A percentile compares a stretch with the other conserved stretches of the same genome.
These are phyloP conservation scores for Cephus spinipes DNA, from an alignment of 2,888 invertebrate genomes.

Conservation along the genomic window DNA sequence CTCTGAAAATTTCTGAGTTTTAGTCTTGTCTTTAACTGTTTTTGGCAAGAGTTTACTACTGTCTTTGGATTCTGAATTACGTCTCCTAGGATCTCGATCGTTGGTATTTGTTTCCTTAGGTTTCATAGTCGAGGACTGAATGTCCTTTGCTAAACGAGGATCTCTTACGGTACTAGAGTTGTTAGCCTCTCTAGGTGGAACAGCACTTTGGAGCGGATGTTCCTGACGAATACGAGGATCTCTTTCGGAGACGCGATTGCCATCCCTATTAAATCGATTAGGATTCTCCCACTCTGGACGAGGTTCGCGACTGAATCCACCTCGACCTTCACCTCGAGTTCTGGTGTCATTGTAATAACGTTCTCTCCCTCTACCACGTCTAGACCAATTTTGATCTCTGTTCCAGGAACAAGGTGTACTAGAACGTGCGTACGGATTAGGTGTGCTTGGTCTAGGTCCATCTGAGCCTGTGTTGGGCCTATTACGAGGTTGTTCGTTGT, in stretches of 20 bases:
- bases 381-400: slow-evolving; percentile 28
- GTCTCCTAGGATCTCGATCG: slow-evolving; percentile 47
- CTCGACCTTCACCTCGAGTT: slow-evolving; percentile 30
- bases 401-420: slow-evolving; percentile 35
- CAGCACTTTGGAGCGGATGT: slow-evolving; percentile 22
- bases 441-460: slow-evolving; percentile 25
- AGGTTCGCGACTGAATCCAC: slow-evolving; percentile 38
- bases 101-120: slow-evolving; percentile 28
- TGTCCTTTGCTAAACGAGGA: slow-evolving; percentile 47
- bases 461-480: slow-evolving; percentile 42
- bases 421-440: slow-evolving; percentile 25
- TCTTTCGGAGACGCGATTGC: slow-evolving; percentile 35
- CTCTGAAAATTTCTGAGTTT: slow-evolving; percentile 34
- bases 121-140: slow-evolving; percentile 20
- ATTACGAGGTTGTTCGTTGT: slow-evolving; percentile 29
- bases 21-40: slow-evolving; percentile 24
- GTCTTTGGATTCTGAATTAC: slow-evolving; percentile 33
- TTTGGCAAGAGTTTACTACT: slow-evolving; percentile 16
- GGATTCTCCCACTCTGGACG: slow-evolving; percentile 18
- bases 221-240: slow-evolving; percentile 41
- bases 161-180: slow-evolving; percentile 36
- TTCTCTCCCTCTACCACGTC: slow-evolving; percentile 31
- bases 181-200: slow-evolving; percentile 12
- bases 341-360: slow-evolving; percentile 29
- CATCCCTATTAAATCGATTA: slow-evolving; percentile 36